A percentile compares a stretch with the other conserved stretches of the same genome.
Evolutionary conservation across 2,113 vertebrate species (phyloP).

Genomic region (Falco punctatus): DNA sequence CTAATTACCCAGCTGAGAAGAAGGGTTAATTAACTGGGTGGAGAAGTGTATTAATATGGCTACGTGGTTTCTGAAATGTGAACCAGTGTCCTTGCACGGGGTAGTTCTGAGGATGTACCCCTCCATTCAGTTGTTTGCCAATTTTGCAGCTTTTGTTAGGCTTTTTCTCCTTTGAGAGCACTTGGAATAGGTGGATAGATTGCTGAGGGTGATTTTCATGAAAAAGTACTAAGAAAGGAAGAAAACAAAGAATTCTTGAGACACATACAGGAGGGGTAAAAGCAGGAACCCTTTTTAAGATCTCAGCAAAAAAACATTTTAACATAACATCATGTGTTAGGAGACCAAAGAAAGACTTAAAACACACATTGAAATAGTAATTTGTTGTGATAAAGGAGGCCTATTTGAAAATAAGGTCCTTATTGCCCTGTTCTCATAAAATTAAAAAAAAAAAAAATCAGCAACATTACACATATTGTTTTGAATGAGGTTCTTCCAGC

Average conservation of each 20-base stretch:
- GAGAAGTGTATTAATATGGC: not conserved
- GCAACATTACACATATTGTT: not conserved
- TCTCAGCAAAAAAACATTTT: not conserved
- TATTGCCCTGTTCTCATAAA: not conserved
- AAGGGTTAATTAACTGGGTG: constrained; percentile 28
- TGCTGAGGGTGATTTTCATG: not conserved
- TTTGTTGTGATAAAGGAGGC: not conserved
- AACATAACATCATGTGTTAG: not conserved
- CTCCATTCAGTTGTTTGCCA: not conserved
- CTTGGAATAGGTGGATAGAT: not conserved
- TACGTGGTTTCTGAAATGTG: not conserved
- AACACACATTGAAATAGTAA: not conserved
- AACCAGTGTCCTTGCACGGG: not conserved
- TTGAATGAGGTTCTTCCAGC: not conserved
- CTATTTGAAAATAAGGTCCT: not conserved
- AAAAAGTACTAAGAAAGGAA: not conserved
- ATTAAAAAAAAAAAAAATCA: not conserved
- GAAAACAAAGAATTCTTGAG: not conserved
- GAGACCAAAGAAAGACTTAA: not conserved
- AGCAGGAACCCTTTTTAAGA: not conserved
- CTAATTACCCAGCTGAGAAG: constrained; percentile 14
- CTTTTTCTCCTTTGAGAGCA: not conserved
- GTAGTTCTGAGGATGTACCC: not conserved
- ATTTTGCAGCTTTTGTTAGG: not conserved
- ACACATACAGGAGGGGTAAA: not conserved